Evolutionary conservation across 2,113 vertebrate species (phyloP).

Genomic region (Abramis brama): DNA sequence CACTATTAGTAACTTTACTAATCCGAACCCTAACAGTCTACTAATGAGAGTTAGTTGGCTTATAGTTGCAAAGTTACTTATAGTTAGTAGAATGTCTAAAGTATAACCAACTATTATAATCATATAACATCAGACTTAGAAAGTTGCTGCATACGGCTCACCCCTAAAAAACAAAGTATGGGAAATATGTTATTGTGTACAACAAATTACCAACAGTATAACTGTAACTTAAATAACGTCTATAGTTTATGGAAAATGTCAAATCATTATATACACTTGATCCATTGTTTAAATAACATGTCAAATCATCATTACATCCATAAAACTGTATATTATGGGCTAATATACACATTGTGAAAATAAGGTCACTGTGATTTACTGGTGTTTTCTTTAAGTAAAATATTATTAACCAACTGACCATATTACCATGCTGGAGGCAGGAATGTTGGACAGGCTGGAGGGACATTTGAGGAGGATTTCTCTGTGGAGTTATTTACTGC

Average conservation of each 20-base stretch:
- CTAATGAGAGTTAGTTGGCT: too few relatives aligned
- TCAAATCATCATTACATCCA: neutral
- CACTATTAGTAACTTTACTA: neutral
- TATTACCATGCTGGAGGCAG: neutral
- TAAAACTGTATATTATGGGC: neutral
- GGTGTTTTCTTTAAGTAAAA: neutral
- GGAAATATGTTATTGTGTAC: slow-evolving; percentile 16
- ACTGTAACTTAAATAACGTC: neutral
- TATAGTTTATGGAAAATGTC: slow-evolving; percentile 25
- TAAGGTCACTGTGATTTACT: slow-evolving; percentile 14
- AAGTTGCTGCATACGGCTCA: neutral
- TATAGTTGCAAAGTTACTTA: too few relatives aligned
- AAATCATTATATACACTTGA: slow-evolving; percentile 24
- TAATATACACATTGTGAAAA: slow-evolving; percentile 1
- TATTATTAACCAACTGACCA: neutral
- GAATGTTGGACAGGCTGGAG: neutral
- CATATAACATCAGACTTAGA: neutral
- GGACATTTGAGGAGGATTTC: neutral
- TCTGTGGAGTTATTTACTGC: neutral
- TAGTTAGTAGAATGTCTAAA: too few relatives aligned
- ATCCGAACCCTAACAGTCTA: too few relatives aligned
- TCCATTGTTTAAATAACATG: slow-evolving; percentile 22
- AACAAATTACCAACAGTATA: slow-evolving; percentile 9
- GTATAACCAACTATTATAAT: neutral
- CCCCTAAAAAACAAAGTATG: neutral